Evolutionary conservation across 2,797 vertebrate genomes (phyloP).

Genomic region (Lateolabrax maculatus): DNA sequence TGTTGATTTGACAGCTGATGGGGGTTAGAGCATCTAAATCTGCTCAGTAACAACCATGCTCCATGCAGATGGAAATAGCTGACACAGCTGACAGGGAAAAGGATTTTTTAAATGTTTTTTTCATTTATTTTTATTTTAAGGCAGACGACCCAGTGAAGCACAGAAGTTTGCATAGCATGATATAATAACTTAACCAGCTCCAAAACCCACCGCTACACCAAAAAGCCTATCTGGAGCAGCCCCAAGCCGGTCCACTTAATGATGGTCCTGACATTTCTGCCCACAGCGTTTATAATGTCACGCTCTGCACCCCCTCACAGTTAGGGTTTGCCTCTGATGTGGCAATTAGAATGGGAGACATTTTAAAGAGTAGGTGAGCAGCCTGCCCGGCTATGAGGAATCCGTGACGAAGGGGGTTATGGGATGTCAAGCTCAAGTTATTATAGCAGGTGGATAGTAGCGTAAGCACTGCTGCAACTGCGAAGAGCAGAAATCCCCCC

Average conservation of each 20-base stretch:
- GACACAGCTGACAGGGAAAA: slow-evolving; percentile 52
- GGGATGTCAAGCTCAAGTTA: slow-evolving; percentile 48
- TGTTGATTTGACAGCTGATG: slow-evolving; percentile 64
- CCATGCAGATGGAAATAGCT: slow-evolving; percentile 63
- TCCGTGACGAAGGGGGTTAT: slow-evolving; percentile 33
- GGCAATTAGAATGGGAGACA: slow-evolving; percentile 66
- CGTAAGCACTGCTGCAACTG: slow-evolving; percentile 31
- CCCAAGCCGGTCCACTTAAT: slow-evolving; percentile 58
- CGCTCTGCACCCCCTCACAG: slow-evolving; percentile 57
- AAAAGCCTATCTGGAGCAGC: slow-evolving; percentile 19
- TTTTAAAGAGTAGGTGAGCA: slow-evolving; percentile 55
- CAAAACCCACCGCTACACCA: slow-evolving; percentile 31
- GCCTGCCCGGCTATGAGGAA: slow-evolving; percentile 50
- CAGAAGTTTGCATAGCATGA: slow-evolving; percentile 43
- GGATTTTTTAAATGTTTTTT: slow-evolving; percentile 11
- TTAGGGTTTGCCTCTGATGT: slow-evolving; percentile 67
- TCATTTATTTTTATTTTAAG: not conserved
- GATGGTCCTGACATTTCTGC: slow-evolving; percentile 75
- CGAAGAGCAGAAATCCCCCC: slow-evolving; percentile 16
- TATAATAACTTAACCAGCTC: slow-evolving; percentile 40
- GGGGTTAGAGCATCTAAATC: slow-evolving; percentile 53
- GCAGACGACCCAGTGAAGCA: slow-evolving; percentile 19
- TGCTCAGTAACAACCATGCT: slow-evolving; percentile 62
- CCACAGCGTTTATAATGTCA: slow-evolving; percentile 71
- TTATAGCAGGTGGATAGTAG: slow-evolving; percentile 19